A percentile compares a stretch with the other conserved stretches of the same genome.
These are phyloP conservation scores for Alitta virens DNA, from an alignment of 2,888 invertebrate species.

Conservation along the genomic window DNA sequence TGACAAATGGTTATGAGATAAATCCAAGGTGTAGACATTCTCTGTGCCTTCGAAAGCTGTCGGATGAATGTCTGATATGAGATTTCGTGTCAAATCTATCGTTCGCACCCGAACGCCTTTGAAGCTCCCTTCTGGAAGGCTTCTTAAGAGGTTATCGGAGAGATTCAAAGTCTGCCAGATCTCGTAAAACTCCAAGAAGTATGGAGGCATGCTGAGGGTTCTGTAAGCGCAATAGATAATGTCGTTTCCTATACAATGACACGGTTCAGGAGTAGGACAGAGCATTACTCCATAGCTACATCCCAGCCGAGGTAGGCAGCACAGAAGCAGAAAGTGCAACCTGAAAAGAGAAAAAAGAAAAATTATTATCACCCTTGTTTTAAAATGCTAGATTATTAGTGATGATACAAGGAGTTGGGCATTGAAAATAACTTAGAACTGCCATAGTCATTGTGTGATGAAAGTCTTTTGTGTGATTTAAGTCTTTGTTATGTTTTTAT, in stretches of 20 bases:
- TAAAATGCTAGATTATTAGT: too few species aligned
- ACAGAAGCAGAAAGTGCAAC: too few species aligned
- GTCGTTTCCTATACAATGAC: slow-evolving; percentile 23
- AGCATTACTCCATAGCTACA: slow-evolving; percentile 4
- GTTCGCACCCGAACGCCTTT: slow-evolving; percentile 16
- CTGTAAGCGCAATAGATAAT: slow-evolving; percentile 24
- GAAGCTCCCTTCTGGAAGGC: slow-evolving; percentile 16
- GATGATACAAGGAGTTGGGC: too few species aligned
- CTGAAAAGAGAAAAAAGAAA: too few species aligned
- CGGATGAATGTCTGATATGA: slow-evolving; percentile 9
- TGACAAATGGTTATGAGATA: slow-evolving; percentile 20
- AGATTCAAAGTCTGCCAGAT: slow-evolving; percentile 23
- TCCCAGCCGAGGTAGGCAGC: too few species aligned
- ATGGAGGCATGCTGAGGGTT: slow-evolving; percentile 17
- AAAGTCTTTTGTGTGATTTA: too few species aligned
- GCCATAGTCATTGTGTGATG: too few species aligned
- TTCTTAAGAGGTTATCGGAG: slow-evolving; percentile 20
- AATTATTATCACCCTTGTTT: too few species aligned
- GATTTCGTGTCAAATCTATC: slow-evolving; percentile 22
- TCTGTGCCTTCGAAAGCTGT: slow-evolving; percentile 20
- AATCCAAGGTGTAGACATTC: slow-evolving; percentile 18
- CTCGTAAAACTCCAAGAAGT: slow-evolving; percentile 21
- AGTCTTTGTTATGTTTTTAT: too few species aligned
- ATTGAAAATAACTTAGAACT: too few species aligned
- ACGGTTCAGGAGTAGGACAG: slow-evolving; percentile 23